A percentile compares a stretch with the other conserved stretches of the same genome.
These are phyloP conservation scores for Lathronympha strigana DNA, from an alignment of 2,888 invertebrate genomes.

Conservation along the genomic window DNA sequence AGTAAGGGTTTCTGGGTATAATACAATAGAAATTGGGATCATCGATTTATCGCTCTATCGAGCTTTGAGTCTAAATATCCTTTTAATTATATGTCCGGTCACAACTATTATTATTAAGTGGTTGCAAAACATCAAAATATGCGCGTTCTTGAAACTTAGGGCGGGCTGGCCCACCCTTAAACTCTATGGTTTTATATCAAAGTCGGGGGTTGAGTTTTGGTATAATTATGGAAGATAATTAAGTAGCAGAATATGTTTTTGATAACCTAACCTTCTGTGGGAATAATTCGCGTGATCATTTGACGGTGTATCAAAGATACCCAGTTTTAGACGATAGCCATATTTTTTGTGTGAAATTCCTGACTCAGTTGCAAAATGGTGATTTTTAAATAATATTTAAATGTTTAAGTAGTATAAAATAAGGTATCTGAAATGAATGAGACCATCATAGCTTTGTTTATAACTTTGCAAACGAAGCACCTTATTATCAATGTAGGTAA, in stretches of 20 bases:
- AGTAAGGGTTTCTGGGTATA: not conserved
- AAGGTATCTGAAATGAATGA: too few relatives aligned
- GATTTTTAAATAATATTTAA: too few relatives aligned
- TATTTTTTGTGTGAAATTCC: not conserved
- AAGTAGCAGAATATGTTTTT: constrained; percentile 32
- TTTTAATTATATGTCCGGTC: constrained; percentile 71
- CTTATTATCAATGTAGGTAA: too few relatives aligned
- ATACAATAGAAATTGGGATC: constrained; percentile 44
- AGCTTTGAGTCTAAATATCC: constrained; percentile 65
- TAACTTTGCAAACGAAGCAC: too few relatives aligned
- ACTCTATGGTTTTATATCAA: constrained; percentile 70
- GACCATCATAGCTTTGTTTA: too few relatives aligned
- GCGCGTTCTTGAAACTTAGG: constrained; percentile 59
- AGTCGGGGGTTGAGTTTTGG: constrained; percentile 59
- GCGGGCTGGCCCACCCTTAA: constrained; percentile 62
- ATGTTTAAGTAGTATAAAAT: too few relatives aligned
- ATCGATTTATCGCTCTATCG: constrained; percentile 73
- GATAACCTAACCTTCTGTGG: constrained; percentile 28
- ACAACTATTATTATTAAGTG: constrained; percentile 70
- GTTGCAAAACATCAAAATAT: constrained; percentile 77
- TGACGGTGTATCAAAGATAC: constrained; percentile 27
- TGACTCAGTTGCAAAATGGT: not conserved
- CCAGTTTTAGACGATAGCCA: not conserved
- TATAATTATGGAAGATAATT: constrained; percentile 60
- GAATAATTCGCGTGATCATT: constrained; percentile 16